Evolutionary conservation across 1,140 invertebrate genomes (phyloP).

Genomic region (Aradophagus sp.): DNA sequence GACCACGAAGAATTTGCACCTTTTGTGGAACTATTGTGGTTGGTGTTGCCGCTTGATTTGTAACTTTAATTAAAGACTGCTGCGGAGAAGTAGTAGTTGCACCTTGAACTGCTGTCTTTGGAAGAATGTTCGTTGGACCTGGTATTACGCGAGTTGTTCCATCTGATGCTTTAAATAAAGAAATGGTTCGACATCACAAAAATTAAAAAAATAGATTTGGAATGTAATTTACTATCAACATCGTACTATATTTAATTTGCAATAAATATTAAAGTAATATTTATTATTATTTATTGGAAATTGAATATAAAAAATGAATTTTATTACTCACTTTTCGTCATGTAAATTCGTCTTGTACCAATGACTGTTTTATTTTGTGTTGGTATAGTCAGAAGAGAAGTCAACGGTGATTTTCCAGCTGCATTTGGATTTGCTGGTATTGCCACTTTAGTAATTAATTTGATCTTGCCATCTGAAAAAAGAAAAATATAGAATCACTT

Average conservation of each 20-base stretch:
- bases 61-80: constrained; percentile 72
- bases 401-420: constrained; percentile 80
- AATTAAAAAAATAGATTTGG: constrained; percentile 4
- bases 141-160: constrained; percentile 85
- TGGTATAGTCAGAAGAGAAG: constrained; percentile 80
- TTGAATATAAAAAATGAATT: too few relatives aligned
- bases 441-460: constrained; percentile 79
- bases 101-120: constrained; percentile 68
- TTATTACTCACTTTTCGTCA: constrained; percentile 80
- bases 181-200: constrained; percentile 1
- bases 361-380: constrained; percentile 80
- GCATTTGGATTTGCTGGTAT: constrained; percentile 76
- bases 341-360: constrained; percentile 83
- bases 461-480: constrained; percentile 76
- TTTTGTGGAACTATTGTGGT: constrained; percentile 78
- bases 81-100: constrained; percentile 67
- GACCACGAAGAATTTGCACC: constrained; percentile 91
- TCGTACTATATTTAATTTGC: too few relatives aligned
- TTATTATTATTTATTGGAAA: too few relatives aligned
- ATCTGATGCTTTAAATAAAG: constrained; percentile 76
- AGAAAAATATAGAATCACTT: constrained; percentile 2
- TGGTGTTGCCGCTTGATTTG: constrained; percentile 54
- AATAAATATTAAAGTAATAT: too few relatives aligned
- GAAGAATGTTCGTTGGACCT: constrained; percentile 76
- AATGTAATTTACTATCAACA: too few relatives aligned